Percentiles rank a stretch among this genome's conserved stretches.
These are phyloP conservation scores for Acestrorhynchus altus DNA, from an alignment of 2,797 vertebrate species.

Conservation along the genomic window DNA sequence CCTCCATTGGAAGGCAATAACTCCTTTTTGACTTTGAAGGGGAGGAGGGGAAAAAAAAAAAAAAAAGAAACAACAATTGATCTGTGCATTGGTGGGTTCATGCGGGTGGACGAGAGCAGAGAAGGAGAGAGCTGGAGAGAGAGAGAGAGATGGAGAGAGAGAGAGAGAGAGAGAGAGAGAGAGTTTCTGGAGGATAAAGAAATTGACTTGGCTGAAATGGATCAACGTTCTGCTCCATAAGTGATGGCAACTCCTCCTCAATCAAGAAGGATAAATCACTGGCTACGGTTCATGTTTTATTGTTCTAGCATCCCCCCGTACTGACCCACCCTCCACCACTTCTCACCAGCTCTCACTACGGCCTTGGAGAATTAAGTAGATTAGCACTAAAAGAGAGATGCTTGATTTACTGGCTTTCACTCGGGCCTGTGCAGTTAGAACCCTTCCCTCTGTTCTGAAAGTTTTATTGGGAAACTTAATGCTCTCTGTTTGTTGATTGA, in stretches of 20 bases:
- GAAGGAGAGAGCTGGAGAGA: slow-evolving; percentile 35
- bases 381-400: slow-evolving; percentile 29
- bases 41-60: not conserved
- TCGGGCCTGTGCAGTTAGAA: slow-evolving; percentile 64
- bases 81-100: slow-evolving; percentile 46
- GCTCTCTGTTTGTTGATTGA: slow-evolving; percentile 71
- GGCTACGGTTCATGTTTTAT: slow-evolving; percentile 37
- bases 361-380: slow-evolving; percentile 47
- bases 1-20: slow-evolving; percentile 56
- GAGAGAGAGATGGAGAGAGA: not conserved
- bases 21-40: slow-evolving; percentile 54
- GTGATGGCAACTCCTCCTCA: slow-evolving; percentile 43
- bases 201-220: slow-evolving; percentile 49
- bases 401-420: slow-evolving; percentile 36
- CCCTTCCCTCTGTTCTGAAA: too few relatives aligned
- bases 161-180: not conserved
- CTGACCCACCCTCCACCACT: not conserved
- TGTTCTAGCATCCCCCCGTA: slow-evolving; percentile 12
- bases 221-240: slow-evolving; percentile 56
- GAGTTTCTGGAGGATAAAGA: slow-evolving; percentile 40
- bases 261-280: slow-evolving; percentile 52
- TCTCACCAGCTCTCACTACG: not conserved
- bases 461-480: too few relatives aligned
- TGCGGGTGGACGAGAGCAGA: not conserved
- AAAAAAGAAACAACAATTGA: slow-evolving; percentile 55